Conservation (phyloP, 2,888 invertebrate genomes). For the Spicauda simplicius region DNA sequence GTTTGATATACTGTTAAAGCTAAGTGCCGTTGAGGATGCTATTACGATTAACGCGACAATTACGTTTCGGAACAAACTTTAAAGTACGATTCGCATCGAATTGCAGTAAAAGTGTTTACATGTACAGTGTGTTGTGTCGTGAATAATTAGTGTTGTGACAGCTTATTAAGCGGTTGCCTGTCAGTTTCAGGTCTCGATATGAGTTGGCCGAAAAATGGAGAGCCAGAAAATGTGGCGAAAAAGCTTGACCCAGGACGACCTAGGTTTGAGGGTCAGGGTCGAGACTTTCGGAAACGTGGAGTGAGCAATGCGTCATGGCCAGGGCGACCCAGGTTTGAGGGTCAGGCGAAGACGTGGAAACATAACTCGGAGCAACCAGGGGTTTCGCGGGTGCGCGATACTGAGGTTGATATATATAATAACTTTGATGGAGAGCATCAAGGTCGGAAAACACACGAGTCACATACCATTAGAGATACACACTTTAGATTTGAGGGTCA, state of each 20-base stretch:
- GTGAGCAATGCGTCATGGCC: constrained; percentile 10
- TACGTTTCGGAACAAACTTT: neutral
- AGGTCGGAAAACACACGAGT: neutral
- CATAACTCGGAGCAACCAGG: constrained; percentile 11
- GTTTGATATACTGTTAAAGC: neutral
- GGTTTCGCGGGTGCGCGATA: constrained; percentile 5
- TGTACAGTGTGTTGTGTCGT: neutral
- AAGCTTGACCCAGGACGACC: constrained; percentile 6
- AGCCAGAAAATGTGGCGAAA: neutral
- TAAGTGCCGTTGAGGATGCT: neutral
- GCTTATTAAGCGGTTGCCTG: constrained; percentile 12
- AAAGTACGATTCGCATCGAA: neutral
- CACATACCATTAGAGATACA: no score
- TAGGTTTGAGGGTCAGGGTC: constrained; percentile 9
- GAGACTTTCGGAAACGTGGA: constrained; percentile 13
- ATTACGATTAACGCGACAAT: neutral
- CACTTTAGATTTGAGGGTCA: no score
- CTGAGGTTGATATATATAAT: constrained; percentile 2
- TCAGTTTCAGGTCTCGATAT: constrained; percentile 9
- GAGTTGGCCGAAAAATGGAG: constrained; percentile 6
- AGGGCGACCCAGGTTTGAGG: constrained; percentile 10
- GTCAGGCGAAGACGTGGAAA: constrained; percentile 7
- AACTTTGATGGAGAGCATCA: constrained; percentile 9
- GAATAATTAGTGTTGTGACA: constrained; percentile 3
- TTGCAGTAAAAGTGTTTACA: neutral